phyloP scores from a whole-genome alignment of 2,888 invertebrate species.

The Idaea straminata region DNA sequence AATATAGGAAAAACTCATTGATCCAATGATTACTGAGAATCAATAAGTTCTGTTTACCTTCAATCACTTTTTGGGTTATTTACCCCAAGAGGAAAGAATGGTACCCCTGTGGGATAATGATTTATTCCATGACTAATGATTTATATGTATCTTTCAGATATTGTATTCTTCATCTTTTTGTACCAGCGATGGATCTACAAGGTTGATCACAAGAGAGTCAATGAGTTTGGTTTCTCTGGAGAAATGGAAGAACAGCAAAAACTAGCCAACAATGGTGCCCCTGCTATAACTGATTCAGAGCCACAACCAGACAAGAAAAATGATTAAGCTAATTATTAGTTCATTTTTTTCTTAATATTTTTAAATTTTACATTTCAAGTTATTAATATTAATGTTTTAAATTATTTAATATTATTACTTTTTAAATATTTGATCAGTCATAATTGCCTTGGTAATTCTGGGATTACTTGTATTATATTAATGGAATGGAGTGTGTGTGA shows the following conservation, averaged over 20 bases:
- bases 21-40: too few species aligned
- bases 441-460: background rate
- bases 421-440: background rate
- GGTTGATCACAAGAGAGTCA: constrained; percentile 95
- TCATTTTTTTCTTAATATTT: constrained; percentile 16
- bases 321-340: constrained; percentile 50
- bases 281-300: constrained; percentile 58
- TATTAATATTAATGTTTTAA: constrained; percentile 8
- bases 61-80: too few species aligned
- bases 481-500: background rate
- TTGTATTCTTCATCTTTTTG: constrained; percentile 98
- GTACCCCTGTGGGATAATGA: background rate
- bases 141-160: constrained; percentile 82
- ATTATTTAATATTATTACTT: constrained; percentile 4
- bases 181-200: constrained; percentile 99
- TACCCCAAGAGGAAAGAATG: background rate
- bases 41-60: too few species aligned
- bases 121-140: background rate
- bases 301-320: constrained; percentile 66
- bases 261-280: constrained; percentile 48
- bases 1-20: too few species aligned
- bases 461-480: background rate
- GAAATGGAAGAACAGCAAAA: constrained; percentile 88
- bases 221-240: constrained; percentile 98
- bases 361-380: constrained; percentile 9